phyloP scores from a whole-genome alignment of 2,797 vertebrate species.

The Centroberyx gerrardi region DNA sequence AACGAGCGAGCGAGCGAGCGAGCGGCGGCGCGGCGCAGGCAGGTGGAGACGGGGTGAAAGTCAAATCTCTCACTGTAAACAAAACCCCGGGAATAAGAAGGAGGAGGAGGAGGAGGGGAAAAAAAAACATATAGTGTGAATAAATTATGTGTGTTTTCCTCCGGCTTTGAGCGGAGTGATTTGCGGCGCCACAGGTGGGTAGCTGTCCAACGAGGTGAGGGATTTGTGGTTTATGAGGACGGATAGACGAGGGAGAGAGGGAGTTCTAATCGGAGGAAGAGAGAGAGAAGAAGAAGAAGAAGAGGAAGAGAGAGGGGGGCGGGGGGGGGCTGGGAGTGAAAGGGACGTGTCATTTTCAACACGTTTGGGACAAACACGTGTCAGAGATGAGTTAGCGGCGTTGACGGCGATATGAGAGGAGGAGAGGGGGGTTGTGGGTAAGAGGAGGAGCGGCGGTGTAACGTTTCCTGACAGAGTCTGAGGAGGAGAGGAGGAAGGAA shows the following conservation, averaged over 20 bases:
- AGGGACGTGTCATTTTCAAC: constrained; percentile 13
- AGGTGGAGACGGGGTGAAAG: constrained; percentile 51
- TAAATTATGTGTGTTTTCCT: constrained; percentile 34
- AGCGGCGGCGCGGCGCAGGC: constrained; percentile 29
- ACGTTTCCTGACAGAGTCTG: constrained; percentile 23
- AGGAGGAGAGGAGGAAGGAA: too few species aligned
- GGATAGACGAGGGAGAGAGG: constrained; percentile 32
- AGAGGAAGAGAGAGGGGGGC: too few species aligned
- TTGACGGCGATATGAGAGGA: not conserved
- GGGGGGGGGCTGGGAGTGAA: not conserved
- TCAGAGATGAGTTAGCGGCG: constrained; percentile 24
- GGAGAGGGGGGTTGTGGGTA: constrained; percentile 3
- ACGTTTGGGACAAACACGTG: constrained; percentile 14
- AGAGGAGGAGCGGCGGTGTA: constrained; percentile 1
- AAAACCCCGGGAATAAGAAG: constrained; percentile 36
- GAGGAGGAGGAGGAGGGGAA: not conserved
- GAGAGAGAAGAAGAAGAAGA: not conserved
- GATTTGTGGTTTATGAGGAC: constrained; percentile 45
- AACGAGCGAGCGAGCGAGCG: constrained; percentile 27
- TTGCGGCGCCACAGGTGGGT: constrained; percentile 53
- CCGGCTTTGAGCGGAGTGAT: constrained; percentile 15
- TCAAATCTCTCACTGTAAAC: constrained; percentile 50
- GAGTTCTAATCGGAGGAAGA: constrained; percentile 29
- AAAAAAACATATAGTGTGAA: constrained; percentile 34
- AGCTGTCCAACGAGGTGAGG: constrained; percentile 46